phyloP scores from a whole-genome alignment of 2,113 vertebrate genomes.

The Phoenicopterus ruber region DNA sequence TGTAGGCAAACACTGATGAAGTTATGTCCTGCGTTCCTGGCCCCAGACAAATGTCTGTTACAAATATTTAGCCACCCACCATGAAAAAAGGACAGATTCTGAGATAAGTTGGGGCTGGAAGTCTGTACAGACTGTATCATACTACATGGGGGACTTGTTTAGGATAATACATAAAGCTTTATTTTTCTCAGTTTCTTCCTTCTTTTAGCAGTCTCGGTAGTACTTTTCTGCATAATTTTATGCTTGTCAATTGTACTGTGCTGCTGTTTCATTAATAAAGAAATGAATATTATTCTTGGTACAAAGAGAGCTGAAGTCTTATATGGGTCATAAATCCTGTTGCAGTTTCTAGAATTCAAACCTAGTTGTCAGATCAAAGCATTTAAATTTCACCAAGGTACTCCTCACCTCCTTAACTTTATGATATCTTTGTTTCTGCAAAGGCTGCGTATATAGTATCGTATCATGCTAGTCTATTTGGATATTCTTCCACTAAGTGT shows the following conservation, averaged over 20 bases:
- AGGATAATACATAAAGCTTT: background rate
- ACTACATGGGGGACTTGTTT: background rate
- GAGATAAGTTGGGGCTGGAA: background rate
- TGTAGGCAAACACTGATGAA: background rate
- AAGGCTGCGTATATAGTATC: background rate
- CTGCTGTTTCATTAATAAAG: conserved; percentile 10
- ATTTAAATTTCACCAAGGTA: background rate
- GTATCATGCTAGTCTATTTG: background rate
- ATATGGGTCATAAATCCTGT: conserved; percentile 13
- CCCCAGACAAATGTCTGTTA: background rate
- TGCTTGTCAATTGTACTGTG: background rate
- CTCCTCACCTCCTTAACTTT: background rate
- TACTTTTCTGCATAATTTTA: background rate
- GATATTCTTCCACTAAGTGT: background rate
- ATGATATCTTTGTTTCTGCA: background rate
- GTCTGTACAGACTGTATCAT: fast-evolving
- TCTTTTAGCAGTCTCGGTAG: background rate
- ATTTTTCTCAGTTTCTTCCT: background rate
- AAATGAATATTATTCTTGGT: background rate
- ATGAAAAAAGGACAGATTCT: background rate
- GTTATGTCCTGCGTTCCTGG: background rate
- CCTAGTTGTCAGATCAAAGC: conserved; percentile 12
- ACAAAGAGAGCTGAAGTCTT: background rate
- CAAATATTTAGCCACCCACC: background rate
- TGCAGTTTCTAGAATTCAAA: background rate